Evolutionary conservation across 2,797 vertebrate species (phyloP).

Genomic region (Rallus crepitans): DNA sequence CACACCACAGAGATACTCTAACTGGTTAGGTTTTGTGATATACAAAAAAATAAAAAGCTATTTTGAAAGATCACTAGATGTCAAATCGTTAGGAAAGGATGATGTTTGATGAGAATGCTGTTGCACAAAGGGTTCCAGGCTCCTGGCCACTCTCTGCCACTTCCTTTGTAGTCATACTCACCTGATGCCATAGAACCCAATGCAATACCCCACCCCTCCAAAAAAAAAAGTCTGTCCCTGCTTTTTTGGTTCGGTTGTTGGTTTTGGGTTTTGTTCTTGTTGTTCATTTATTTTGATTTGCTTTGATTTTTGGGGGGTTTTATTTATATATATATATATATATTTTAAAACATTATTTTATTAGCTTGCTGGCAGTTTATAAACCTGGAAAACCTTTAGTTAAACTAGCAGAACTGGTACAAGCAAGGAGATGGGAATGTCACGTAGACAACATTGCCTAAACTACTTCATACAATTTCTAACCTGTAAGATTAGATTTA

Average conservation of each 20-base stretch:
- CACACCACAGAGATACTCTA: background rate
- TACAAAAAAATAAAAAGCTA: background rate
- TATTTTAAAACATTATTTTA: background rate
- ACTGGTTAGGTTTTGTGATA: background rate
- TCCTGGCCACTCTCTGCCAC: background rate
- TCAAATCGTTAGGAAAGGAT: background rate
- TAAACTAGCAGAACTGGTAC: background rate
- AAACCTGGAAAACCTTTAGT: background rate
- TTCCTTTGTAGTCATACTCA: background rate
- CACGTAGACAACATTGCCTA: background rate
- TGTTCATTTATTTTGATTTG: too few species aligned
- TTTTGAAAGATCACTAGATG: background rate
- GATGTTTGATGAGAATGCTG: background rate
- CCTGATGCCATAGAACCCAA: background rate
- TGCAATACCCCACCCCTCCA: background rate
- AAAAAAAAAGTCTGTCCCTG: too few species aligned
- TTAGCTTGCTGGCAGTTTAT: background rate
- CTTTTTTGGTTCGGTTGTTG: too few species aligned
- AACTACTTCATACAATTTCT: background rate
- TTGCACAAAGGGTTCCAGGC: background rate
- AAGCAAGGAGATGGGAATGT: background rate
- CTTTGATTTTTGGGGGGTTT: too few species aligned
- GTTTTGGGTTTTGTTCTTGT: too few species aligned
- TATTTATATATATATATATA: too few species aligned
- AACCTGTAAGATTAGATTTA: background rate